Percentiles rank a stretch among this genome's conserved stretches.
phyloP scores from a whole-genome alignment of 2,113 vertebrate species.

The Phaetusa simplex region DNA sequence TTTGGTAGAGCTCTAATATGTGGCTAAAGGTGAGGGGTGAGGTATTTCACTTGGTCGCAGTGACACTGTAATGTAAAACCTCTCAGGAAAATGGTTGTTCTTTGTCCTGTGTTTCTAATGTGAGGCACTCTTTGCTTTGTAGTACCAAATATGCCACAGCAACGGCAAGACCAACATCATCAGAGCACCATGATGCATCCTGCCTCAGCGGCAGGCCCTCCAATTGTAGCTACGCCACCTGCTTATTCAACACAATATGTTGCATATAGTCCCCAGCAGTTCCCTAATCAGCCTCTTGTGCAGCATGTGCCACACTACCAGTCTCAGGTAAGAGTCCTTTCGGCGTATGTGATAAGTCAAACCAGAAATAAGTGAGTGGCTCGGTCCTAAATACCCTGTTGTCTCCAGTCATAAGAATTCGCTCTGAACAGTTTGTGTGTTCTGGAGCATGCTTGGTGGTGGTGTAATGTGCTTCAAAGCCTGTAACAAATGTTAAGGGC shows the following conservation, averaged over 20 bases:
- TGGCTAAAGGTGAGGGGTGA: background rate
- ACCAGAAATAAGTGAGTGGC: background rate
- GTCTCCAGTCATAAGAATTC: background rate
- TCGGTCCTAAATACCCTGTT: background rate
- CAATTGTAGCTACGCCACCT: conserved; percentile 90
- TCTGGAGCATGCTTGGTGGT: background rate
- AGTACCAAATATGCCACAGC: conserved; percentile 98
- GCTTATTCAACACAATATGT: conserved; percentile 95
- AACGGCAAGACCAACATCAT: conserved; percentile 96
- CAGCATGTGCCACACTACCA: conserved; percentile 97
- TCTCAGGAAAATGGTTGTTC: background rate
- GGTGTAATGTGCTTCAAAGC: background rate
- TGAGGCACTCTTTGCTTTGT: background rate
- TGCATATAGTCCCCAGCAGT: conserved; percentile 95
- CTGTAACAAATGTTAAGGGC: background rate
- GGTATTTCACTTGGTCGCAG: background rate
- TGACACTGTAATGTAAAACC: background rate
- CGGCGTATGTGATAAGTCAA: fast-evolving
- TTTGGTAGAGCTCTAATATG: background rate
- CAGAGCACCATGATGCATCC: conserved; percentile 96
- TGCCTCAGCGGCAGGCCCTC: conserved; percentile 91
- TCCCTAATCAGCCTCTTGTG: conserved; percentile 92
- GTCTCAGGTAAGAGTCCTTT: conserved; percentile 84
- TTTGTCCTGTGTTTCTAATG: background rate
- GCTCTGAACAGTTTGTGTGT: background rate